phyloP scores from a whole-genome alignment of 2,113 vertebrate genomes.

The Bambusicola thoracicus region DNA sequence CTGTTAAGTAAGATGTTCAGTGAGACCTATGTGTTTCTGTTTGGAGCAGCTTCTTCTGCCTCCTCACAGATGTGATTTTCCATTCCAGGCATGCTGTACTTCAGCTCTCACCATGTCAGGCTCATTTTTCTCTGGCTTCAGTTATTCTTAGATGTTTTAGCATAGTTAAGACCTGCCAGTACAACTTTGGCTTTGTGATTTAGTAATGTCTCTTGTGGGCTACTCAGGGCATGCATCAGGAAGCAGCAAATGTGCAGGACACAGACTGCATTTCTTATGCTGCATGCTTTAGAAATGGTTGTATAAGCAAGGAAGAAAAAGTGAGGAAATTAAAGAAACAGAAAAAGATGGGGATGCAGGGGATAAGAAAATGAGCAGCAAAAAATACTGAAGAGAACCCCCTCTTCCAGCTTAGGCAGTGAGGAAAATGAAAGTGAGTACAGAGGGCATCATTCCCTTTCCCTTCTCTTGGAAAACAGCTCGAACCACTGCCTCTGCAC shows the following conservation, averaged over 20 bases:
- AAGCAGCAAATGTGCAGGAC: background rate
- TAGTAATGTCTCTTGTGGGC: background rate
- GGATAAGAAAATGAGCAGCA: background rate
- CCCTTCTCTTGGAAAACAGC: background rate
- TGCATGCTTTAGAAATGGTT: background rate
- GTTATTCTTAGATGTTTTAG: background rate
- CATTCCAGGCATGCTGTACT: background rate
- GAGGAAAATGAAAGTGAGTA: background rate
- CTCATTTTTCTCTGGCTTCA: background rate
- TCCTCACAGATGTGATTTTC: background rate
- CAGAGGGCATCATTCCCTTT: background rate
- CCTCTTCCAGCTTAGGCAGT: background rate
- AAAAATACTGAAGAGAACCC: background rate
- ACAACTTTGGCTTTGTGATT: background rate
- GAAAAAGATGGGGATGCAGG: background rate
- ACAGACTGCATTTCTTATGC: background rate
- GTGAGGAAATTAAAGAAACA: background rate
- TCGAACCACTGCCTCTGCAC: background rate
- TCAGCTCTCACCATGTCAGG: background rate
- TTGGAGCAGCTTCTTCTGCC: background rate
- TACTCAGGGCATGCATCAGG: background rate
- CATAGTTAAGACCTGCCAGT: background rate
- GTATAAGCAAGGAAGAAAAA: background rate
- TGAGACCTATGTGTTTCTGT: background rate
- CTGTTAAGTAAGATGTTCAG: background rate